Evolutionary conservation across 2,113 vertebrate genomes (phyloP), one percentile per base, ranked within the genome.

Genomic region (Chionodraco myersi): DNA sequence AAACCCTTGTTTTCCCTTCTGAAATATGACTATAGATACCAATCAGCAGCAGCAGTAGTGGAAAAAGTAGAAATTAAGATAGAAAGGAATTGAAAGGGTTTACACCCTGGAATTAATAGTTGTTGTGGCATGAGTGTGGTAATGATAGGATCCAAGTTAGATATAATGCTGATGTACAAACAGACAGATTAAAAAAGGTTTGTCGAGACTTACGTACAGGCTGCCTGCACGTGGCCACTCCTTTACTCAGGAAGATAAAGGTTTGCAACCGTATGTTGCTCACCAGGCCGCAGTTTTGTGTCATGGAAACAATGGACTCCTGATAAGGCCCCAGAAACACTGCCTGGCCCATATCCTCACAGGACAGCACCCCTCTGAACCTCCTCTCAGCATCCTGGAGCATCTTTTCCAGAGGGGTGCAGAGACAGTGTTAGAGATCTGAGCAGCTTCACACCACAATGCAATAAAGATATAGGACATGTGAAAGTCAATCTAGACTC

Each of bases 151-250:
- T 57, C 11, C 18, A 79, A 11, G 67, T 30, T 77, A 66, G 23
- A 15, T 52, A 30, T 36, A 23, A 48, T 45, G 58, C 73, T 70
- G 16, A 59, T 12, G 51, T 45, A 45, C 75, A 73, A 14, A 60
- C 18, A 67, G 44, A 49, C 47, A 84, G 18, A 48, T 64, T 10
- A 21, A 48, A 58, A 58, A 26, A 66, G 10, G 2, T 75, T 84
- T 82, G 75, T 77, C 70, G 75, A 88, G 86, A 97, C 96, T 97
- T 97, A 97, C 96, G 95, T 97, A 97, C 96, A 96, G 96, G 93
- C 93, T 94, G 95, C 93, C 96, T 94, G 95, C 93, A 94, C 88
- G 95, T 94, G 51, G 95, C 95, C 92, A 94, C 94, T 91, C 95
- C 95, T 93, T 94, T 97, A 94, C 95, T 93, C 89, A 97, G 95